A percentile compares a stretch with the other conserved stretches of the same genome.
These are phyloP conservation scores for Choristoneura rosaceana DNA, from an alignment of 2,888 invertebrate genomes.

Conservation along the genomic window DNA sequence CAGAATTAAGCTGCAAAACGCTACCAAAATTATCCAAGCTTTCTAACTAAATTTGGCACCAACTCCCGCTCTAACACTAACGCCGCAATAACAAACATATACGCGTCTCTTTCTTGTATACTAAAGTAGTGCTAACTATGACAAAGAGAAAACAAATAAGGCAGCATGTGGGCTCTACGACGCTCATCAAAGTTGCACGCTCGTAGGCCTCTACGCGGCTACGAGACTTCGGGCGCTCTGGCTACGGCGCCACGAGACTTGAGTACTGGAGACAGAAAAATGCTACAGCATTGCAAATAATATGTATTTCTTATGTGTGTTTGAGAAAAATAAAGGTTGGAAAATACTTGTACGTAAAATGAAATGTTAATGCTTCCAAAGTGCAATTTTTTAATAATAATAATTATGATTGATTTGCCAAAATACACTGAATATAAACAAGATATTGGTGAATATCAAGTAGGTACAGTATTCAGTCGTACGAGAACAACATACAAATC, in stretches of 20 bases:
- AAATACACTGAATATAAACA: too few relatives aligned
- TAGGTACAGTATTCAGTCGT: too few relatives aligned
- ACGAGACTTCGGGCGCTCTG: slow-evolving; percentile 49
- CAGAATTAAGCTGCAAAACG: not conserved
- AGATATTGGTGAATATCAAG: too few relatives aligned
- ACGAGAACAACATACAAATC: too few relatives aligned
- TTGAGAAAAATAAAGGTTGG: too few relatives aligned
- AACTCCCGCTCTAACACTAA: not conserved
- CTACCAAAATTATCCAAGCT: not conserved
- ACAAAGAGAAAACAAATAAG: slow-evolving; percentile 65
- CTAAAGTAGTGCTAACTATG: slow-evolving; percentile 36
- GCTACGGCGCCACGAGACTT: slow-evolving; percentile 34
- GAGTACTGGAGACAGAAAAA: slow-evolving; percentile 30
- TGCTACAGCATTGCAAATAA: too few relatives aligned
- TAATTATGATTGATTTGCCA: too few relatives aligned
- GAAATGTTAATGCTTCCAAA: too few relatives aligned
- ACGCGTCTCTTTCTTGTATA: slow-evolving; percentile 14
- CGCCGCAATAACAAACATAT: slow-evolving; percentile 14
- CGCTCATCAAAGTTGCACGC: slow-evolving; percentile 79
- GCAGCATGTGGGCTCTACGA: slow-evolving; percentile 71
- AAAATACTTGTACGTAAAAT: too few relatives aligned
- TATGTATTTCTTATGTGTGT: too few relatives aligned
- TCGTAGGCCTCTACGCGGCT: slow-evolving; percentile 59
- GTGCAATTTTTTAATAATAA: too few relatives aligned
- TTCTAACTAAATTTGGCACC: slow-evolving; percentile 15